Conservation (phyloP, 2,797 vertebrate species). For the Enteromius viviparus region DNA sequence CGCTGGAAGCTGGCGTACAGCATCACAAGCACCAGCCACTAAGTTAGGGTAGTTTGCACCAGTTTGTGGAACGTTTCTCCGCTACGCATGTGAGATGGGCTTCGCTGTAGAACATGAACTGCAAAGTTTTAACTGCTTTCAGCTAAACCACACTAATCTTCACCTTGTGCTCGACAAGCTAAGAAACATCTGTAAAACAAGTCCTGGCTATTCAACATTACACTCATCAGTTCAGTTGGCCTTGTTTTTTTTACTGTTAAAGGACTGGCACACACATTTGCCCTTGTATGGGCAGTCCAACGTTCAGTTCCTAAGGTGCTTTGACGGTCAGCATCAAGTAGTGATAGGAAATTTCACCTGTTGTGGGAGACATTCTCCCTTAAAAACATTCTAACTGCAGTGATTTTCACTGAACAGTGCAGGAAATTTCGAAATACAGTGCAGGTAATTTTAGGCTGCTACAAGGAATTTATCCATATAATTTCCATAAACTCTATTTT, state of each 20-base stretch:
- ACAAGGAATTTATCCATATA: not conserved
- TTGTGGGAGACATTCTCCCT: not conserved
- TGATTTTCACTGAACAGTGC: not conserved
- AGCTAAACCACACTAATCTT: slow-evolving; percentile 3
- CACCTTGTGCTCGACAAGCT: slow-evolving; percentile 3
- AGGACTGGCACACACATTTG: slow-evolving; percentile 9
- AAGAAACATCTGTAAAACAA: slow-evolving; percentile 2
- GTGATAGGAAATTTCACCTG: slow-evolving; percentile 3
- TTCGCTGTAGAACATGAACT: slow-evolving; percentile 24
- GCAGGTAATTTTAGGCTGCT: not conserved
- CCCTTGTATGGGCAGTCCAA: not conserved
- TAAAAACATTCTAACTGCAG: not conserved
- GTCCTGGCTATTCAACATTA: slow-evolving; percentile 22
- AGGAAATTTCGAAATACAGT: not conserved
- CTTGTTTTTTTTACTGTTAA: slow-evolving; percentile 29
- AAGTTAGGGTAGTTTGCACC: slow-evolving; percentile 39
- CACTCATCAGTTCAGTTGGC: slow-evolving; percentile 26
- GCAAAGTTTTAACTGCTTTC: slow-evolving; percentile 28
- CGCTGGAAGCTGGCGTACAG: not conserved
- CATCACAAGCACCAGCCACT: slow-evolving; percentile 12
- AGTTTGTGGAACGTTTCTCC: slow-evolving; percentile 26
- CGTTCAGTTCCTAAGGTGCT: slow-evolving; percentile 12
- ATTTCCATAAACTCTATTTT: not conserved
- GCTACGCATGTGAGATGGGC: slow-evolving; percentile 42
- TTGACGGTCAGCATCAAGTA: slow-evolving; percentile 10